Evolutionary conservation across 2,113 vertebrate genomes (phyloP).

Genomic region (Proteles cristata): DNA sequence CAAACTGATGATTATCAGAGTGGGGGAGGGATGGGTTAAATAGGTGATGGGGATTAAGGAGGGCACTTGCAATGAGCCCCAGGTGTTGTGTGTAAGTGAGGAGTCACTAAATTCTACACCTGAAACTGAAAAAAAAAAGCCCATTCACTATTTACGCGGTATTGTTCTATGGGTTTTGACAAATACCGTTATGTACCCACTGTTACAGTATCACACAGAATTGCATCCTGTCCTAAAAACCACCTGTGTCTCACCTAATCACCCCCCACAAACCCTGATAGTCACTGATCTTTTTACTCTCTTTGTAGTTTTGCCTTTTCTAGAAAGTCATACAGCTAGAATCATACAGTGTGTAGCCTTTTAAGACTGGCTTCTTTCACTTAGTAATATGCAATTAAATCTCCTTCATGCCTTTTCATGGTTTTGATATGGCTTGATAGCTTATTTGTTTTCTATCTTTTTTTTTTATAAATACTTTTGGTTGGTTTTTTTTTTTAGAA

Average conservation of each 20-base stretch:
- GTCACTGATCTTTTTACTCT: neutral
- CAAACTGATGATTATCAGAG: neutral
- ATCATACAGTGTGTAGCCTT: neutral
- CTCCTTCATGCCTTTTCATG: neutral
- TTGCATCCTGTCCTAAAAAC: neutral
- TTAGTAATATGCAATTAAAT: neutral
- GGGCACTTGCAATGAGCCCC: neutral
- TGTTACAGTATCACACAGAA: neutral
- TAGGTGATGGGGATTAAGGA: neutral
- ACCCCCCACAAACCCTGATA: neutral
- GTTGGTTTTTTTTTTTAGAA: neutral
- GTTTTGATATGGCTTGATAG: neutral
- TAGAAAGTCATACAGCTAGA: neutral
- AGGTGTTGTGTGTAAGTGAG: neutral
- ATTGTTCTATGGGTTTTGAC: neutral
- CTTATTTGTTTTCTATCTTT: neutral
- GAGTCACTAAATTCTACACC: neutral
- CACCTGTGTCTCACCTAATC: neutral
- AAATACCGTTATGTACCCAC: neutral
- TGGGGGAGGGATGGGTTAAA: neutral
- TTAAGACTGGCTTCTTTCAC: neutral
- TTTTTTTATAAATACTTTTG: neutral
- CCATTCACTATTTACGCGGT: neutral
- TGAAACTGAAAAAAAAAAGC: neutral
- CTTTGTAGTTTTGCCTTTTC: neutral